phyloP scores from a whole-genome alignment of 1,140 invertebrate species.

The Halictus rubicundus region DNA sequence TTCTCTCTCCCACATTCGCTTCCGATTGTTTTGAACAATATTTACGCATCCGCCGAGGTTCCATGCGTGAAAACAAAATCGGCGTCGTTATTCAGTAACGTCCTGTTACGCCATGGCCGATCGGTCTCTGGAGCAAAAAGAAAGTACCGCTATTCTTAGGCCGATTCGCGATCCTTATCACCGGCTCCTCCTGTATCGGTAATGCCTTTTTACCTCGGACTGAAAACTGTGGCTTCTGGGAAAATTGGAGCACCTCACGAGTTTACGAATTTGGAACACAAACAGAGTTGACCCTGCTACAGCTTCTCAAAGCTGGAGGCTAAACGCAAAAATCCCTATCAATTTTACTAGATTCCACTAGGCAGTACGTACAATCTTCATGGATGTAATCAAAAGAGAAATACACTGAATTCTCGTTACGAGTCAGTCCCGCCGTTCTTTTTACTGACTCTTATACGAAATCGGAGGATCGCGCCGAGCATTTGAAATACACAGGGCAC shows the following conservation, averaged over 20 bases:
- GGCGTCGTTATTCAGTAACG: slow-evolving; percentile 28
- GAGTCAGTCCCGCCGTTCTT: too few species aligned
- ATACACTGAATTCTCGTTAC: too few species aligned
- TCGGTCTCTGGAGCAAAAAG: slow-evolving; percentile 55
- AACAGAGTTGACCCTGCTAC: neutral
- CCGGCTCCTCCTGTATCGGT: slow-evolving; percentile 55
- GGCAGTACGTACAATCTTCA: too few species aligned
- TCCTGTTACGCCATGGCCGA: slow-evolving; percentile 1
- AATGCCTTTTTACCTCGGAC: slow-evolving; percentile 53
- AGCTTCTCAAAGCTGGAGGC: too few species aligned
- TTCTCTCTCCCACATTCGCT: too few species aligned
- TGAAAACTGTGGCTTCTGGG: slow-evolving; percentile 49
- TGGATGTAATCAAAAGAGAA: too few species aligned
- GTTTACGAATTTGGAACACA: neutral
- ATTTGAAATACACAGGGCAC: too few species aligned
- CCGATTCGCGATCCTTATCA: slow-evolving; percentile 51
- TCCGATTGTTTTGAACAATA: slow-evolving; percentile 8
- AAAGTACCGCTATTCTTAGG: slow-evolving; percentile 69
- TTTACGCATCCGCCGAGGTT: neutral
- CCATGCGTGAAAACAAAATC: slow-evolving; percentile 37
- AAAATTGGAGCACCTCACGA: slow-evolving; percentile 27
- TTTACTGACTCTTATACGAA: too few species aligned
- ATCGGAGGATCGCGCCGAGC: too few species aligned
- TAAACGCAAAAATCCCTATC: too few species aligned
- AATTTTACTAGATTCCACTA: too few species aligned